Evolutionary conservation across 1,140 invertebrate species (phyloP).

Genomic region (Drosophila willistoni): DNA sequence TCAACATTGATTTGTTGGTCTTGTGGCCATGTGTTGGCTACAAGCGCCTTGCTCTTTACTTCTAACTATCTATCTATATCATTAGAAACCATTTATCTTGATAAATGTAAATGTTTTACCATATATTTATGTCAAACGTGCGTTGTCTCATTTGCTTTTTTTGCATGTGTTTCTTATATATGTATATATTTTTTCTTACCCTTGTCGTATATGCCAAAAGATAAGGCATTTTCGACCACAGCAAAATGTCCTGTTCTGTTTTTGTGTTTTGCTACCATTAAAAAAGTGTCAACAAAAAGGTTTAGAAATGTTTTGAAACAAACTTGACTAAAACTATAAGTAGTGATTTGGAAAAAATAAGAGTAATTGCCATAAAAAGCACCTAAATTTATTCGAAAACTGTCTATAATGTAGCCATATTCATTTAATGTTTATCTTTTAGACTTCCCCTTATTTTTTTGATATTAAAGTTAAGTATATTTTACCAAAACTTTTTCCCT

Average conservation of each 20-base stretch:
- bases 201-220: neutral
- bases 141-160: slow-evolving; percentile 66
- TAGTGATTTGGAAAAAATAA: too few species aligned
- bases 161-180: slow-evolving; percentile 55
- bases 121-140: slow-evolving; percentile 75
- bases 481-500: too few species aligned
- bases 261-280: too few species aligned
- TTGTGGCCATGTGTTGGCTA: slow-evolving; percentile 47
- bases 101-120: slow-evolving; percentile 81
- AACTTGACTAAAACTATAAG: too few species aligned
- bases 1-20: slow-evolving; percentile 79
- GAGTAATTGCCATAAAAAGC: too few species aligned
- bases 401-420: too few species aligned
- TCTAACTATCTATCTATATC: slow-evolving; percentile 53
- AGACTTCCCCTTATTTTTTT: too few species aligned
- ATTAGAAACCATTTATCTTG: slow-evolving; percentile 82
- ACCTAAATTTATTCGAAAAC: too few species aligned
- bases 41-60: slow-evolving; percentile 43
- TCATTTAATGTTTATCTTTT: too few species aligned
- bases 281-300: too few species aligned
- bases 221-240: slow-evolving; percentile 19
- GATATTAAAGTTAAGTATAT: too few species aligned
- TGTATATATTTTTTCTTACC: slow-evolving; percentile 35
- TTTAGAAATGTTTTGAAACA: too few species aligned
- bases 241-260: neutral